Evolutionary conservation across 1,140 invertebrate genomes (phyloP).

Genomic region (Maniola jurtina): DNA sequence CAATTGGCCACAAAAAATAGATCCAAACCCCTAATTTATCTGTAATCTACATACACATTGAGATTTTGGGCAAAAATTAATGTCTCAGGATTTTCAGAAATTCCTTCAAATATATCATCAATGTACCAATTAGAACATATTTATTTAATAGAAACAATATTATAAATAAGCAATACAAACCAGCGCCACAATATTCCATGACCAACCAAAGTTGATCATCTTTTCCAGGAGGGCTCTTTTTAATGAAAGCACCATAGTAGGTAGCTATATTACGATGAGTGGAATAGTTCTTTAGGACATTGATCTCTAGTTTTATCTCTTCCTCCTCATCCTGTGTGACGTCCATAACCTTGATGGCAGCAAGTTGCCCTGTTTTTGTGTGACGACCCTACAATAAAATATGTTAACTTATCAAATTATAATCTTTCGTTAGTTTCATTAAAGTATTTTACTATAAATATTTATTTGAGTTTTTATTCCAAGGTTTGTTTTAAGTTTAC

Average conservation of each 20-base stretch:
- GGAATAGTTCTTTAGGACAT: slow-evolving; percentile 99
- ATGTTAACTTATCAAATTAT: slow-evolving; percentile 12
- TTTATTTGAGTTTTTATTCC: no score
- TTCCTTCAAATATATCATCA: no score
- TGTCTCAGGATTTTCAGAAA: no score
- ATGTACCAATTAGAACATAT: no score
- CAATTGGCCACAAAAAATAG: no score
- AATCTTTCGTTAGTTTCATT: no score
- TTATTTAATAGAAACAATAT: no score
- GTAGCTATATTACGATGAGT: slow-evolving; percentile 99
- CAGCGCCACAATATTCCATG: slow-evolving; percentile 99
- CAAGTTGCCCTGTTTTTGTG: slow-evolving; percentile 99
- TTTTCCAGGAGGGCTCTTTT: slow-evolving; percentile 98
- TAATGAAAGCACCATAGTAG: slow-evolving; percentile 99
- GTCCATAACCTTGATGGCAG: slow-evolving; percentile 99
- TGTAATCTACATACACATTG: no score
- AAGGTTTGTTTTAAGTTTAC: no score
- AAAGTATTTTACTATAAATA: no score
- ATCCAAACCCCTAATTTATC: no score
- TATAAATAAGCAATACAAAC: slow-evolving; percentile 53
- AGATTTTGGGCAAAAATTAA: no score
- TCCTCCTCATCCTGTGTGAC: slow-evolving; percentile 99
- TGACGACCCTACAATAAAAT: slow-evolving; percentile 95
- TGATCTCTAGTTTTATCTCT: slow-evolving; percentile 99
- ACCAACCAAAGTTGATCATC: slow-evolving; percentile 99